These are phyloP conservation scores for Netelia inedita DNA, from an alignment of 2,888 invertebrate genomes.

Conservation along the genomic window DNA sequence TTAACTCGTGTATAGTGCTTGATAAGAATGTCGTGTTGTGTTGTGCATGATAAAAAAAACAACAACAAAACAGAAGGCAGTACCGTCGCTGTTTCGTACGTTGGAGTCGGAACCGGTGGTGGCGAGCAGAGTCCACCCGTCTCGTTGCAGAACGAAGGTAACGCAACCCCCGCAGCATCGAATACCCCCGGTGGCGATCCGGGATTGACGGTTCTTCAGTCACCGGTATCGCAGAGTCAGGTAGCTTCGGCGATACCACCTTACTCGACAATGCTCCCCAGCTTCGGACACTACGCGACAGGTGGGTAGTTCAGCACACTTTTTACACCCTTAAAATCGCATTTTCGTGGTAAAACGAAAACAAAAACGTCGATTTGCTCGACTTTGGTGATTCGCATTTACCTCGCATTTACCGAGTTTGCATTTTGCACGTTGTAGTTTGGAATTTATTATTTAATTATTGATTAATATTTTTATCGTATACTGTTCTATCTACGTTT, in stretches of 20 bases:
- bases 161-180: conserved; percentile 84
- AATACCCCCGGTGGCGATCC: conserved; percentile 83
- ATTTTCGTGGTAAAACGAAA: no score
- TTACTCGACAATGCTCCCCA: conserved; percentile 89
- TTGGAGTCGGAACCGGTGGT: conserved; percentile 83
- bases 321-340: no score
- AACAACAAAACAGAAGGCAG: conserved; percentile 79
- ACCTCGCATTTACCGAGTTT: not conserved
- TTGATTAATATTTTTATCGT: not conserved
- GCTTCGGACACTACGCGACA: conserved; percentile 90
- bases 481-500: not conserved
- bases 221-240: conserved; percentile 86
- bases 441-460: not conserved
- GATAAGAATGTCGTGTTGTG: conserved; percentile 84
- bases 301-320: conserved; percentile 85
- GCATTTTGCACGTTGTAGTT: not conserved
- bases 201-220: conserved; percentile 87
- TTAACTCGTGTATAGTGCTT: conserved; percentile 77
- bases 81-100: conserved; percentile 84
- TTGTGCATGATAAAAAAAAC: conserved; percentile 80
- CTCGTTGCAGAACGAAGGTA: conserved; percentile 83
- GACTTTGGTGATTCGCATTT: conserved; percentile 8
- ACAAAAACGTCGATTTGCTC: no score
- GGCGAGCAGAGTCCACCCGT: conserved; percentile 84
- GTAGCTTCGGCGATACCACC: conserved; percentile 86